Evolutionary conservation across 2,888 invertebrate genomes (phyloP), one percentile per base, ranked within the genome.

Genomic region (Temnothorax unifasciatus): DNA sequence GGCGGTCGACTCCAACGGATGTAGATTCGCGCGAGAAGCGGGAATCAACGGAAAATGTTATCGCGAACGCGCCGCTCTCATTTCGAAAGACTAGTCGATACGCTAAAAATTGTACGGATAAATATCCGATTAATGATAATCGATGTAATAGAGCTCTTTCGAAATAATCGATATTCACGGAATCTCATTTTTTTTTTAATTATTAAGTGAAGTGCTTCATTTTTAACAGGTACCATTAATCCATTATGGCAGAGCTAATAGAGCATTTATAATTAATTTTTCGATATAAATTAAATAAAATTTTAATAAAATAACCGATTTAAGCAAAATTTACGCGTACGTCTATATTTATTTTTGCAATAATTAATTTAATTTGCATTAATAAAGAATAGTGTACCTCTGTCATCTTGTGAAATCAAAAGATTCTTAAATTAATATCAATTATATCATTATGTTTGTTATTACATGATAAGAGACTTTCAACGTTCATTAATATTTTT

Each of bases 11-110:
- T 29, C 44, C 52, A 57, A 47, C 34, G 73, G 8, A 79, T 59
- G 57, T 18, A 73, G 50, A 59, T 47, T 50, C 34, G 44, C 34
- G 47, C 34, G 57, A 47, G 34, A 25, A 34, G 59, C 18, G 15
- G 34, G 73, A 71, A 79, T 69, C 77, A 34, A 57, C 44, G 54
- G 54, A 41, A 50, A 79, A 59, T 73, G 38, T 79, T 79, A 79
- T 71, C 71, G 54, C 57, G 66, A 69, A 15, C n/a, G 44, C 38
- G 25, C 38, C 50, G 59, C 71, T 38, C 71, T 59, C 47, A 6
- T 44, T 61, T 34, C 15, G 15, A 61, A 50, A 15, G 11, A 13
- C 41, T 44, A 6, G 64, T 38, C 41, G 47, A 47, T 66, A 4
- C 38, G n/a, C 2, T 25, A 44, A 52, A 68, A 69, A 52, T 54